phyloP scores from a whole-genome alignment of 2,888 invertebrate species.

The Belgica antarctica region DNA sequence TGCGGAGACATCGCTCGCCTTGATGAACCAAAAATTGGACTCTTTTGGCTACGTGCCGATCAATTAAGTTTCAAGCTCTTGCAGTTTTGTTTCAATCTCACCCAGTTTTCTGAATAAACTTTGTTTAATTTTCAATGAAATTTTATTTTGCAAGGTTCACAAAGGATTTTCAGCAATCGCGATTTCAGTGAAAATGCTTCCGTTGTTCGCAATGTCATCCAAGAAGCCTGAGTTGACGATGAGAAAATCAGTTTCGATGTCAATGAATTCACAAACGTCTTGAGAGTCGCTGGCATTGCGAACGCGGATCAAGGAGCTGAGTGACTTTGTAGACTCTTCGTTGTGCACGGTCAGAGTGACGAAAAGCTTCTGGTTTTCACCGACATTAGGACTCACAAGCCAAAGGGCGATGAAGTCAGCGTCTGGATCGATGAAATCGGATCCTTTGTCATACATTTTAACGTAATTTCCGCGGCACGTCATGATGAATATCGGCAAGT shows the following conservation, averaged over 20 bases:
- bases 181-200: neutral
- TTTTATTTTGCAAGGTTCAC: neutral
- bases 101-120: neutral
- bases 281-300: neutral
- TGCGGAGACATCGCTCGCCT: constrained; percentile 71
- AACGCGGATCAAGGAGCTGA: neutral
- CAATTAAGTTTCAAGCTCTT: constrained; percentile 46
- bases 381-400: neutral
- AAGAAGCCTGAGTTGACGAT: constrained; percentile 9
- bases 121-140: neutral
- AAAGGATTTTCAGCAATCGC: constrained; percentile 14
- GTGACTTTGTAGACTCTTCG: constrained; percentile 13
- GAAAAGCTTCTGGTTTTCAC: neutral
- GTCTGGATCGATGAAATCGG: neutral
- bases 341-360: constrained; percentile 18
- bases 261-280: constrained; percentile 3
- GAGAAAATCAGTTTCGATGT: neutral
- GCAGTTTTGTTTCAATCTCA: neutral
- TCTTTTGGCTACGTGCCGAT: constrained; percentile 71
- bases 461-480: neutral
- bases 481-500: constrained; percentile 31
- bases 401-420: constrained; percentile 7
- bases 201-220: neutral
- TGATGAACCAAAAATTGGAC: constrained; percentile 76
- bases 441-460: neutral